Base-by-base conservation (phyloP, 1,140 invertebrate genomes). In the Caerostris darwini region DNA sequence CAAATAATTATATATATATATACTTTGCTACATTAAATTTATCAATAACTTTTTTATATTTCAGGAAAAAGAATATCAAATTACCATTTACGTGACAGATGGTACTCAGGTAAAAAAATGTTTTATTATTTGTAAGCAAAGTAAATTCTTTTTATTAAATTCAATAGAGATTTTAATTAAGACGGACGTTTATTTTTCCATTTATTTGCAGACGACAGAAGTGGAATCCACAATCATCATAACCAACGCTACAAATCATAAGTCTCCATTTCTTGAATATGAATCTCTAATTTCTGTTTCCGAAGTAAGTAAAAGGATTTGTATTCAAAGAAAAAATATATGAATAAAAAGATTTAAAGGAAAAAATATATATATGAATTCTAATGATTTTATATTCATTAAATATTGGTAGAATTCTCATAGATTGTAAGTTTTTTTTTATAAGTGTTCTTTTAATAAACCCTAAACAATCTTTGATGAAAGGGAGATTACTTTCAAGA, bases 51-150 rank as follows among this genome's bases (percentile, higher is more conserved):
- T 34, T 34, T 2, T 10, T 81, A 7, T 85, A 59, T 94, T 92
- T 19, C 71, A 95, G 95, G 94, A 95, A 64, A 95, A 94, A 61
- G 94, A 95, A 71, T 95, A 95, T 69, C 95, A 95, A 71, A 58
- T 95, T 59, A 95, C 94, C 2, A 95, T 95, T 64, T 95, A 94
- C 69, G 95, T 95, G 4, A 95, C 94, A 69, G 95, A 95, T 58
- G 94, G 94, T 5, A 82, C 83, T 34, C 91, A 95, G 90, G 89
- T 95, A 14, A 95, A 58, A 5, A 53, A 50, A 17, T 6, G 3
- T 14, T 86, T 57, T 3, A 3, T 14, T 50, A 12, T 50, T 4
- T 88, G 3, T 53, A 14, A 53, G 53, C 4, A 53, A 64, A 64
- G 3, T 64, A 64, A 10, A 4, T 81, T 81, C 12, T 81, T 83